Conservation (phyloP, 2,113 vertebrate species). For the Lampris megalopsis region DNA sequence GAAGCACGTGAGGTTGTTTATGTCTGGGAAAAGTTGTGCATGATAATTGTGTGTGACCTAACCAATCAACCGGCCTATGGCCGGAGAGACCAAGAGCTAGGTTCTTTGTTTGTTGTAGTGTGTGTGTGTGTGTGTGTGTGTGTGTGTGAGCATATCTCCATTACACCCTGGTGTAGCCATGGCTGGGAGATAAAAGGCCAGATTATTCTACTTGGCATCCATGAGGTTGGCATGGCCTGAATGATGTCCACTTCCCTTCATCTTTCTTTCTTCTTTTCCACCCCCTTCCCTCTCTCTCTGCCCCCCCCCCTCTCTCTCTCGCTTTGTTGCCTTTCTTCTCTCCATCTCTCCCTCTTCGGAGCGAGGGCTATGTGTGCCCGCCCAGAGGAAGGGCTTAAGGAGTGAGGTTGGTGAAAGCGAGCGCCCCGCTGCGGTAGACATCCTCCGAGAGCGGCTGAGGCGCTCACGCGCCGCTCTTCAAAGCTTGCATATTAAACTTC, state of each 20-base stretch:
- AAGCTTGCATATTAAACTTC: slow-evolving; percentile 46
- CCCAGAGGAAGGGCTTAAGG: slow-evolving; percentile 46
- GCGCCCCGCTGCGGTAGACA: slow-evolving; percentile 60
- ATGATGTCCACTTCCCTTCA: slow-evolving; percentile 55
- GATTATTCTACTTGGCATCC: slow-evolving; percentile 62
- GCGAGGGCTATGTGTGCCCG: slow-evolving; percentile 52
- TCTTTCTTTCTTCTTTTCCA: slow-evolving; percentile 48
- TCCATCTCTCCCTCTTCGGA: slow-evolving; percentile 38
- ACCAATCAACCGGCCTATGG: neutral
- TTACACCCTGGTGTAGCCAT: slow-evolving; percentile 50
- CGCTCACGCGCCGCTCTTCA: slow-evolving; percentile 58
- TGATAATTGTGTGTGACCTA: slow-evolving; percentile 22
- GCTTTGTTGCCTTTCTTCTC: slow-evolving; percentile 47
- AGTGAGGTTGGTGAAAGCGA: slow-evolving; percentile 53
- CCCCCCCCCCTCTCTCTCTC: slow-evolving; percentile 18
- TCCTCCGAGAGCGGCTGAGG: slow-evolving; percentile 60
- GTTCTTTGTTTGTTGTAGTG: slow-evolving; percentile 1
- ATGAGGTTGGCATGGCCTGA: slow-evolving; percentile 46
- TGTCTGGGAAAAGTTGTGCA: neutral
- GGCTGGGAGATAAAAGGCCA: slow-evolving; percentile 62
- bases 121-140: slow-evolving; percentile 2
- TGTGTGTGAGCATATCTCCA: slow-evolving; percentile 27
- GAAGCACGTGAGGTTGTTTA: neutral
- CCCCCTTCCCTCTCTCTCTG: slow-evolving; percentile 4
- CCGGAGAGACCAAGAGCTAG: neutral